Base-by-base conservation (phyloP, 1,140 invertebrate genomes). In the Semibalanus balanoides region DNA sequence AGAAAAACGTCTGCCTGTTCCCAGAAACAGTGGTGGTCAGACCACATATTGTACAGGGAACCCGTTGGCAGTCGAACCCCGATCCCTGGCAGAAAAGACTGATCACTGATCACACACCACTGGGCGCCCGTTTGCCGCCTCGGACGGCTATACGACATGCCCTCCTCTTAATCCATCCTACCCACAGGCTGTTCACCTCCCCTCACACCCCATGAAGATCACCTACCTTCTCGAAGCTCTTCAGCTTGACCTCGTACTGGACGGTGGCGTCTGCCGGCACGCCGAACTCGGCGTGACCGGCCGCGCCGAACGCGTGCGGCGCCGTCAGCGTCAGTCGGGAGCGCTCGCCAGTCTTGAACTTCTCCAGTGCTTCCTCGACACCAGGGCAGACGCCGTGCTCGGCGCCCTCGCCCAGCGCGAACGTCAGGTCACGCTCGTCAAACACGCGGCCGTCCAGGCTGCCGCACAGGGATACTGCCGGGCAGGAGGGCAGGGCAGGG, bases 371-470 rank as follows among this genome's bases (percentile, higher is more conserved):
- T 78, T 87, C 86, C 83, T 99, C 97, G 28, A 99, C 82, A 3
- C 95, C 96, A 69, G 90, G 87, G 29, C 93, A 87, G 28, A 99
- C 84, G 77, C 89, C 89, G 71, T 83, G 82, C 76, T 92, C 90
- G 75, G 84, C 86, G 29, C 92, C 95, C 85, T 98, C 96, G 0
- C 95, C 95, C n/a, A 97, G 84, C 51, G 84, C 83, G 83, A 97
- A 98, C 71, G 89, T 87, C 0, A 96, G 87, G 79, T 94, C 89
- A 80, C 92, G 86, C 43, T 93, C 84, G 76, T 89, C 91, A 84
- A 96, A 94, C 9, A 88, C 84, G 76, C 83, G 84, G 0, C 85
- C 90, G 73, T 90, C 85, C 79, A 88, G 88, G 79, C 84, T 87
- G 51, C 95, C 96, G 81, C 89, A 86, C 76, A 96, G 81, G 81